phyloP scores from a whole-genome alignment of 2,113 vertebrate species.

The Ciconia stormi region DNA sequence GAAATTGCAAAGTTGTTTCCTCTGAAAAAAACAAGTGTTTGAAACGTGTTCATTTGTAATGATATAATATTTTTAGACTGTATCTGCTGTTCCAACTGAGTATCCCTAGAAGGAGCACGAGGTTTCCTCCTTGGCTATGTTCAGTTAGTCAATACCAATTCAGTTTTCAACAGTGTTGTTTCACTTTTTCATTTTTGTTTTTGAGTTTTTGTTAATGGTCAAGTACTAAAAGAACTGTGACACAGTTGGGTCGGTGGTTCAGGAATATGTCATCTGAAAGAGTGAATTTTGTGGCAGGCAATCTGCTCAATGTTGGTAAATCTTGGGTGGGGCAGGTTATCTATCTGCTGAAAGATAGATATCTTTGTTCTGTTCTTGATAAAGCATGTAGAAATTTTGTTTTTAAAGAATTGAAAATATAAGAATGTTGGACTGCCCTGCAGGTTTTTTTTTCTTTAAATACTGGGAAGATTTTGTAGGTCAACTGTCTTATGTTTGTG shows the following conservation, averaged over 20 bases:
- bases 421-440: neutral
- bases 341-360: neutral
- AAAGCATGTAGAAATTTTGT: neutral
- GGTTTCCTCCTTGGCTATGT: neutral
- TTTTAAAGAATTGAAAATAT: neutral
- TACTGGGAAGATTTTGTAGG: neutral
- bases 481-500: neutral
- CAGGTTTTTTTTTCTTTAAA: neutral
- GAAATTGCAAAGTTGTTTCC: neutral
- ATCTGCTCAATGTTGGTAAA: neutral
- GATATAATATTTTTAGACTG: neutral
- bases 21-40: neutral
- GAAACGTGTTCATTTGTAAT: neutral
- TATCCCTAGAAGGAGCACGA: neutral
- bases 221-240: neutral
- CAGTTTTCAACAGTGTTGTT: neutral
- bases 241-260: neutral
- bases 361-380: neutral
- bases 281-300: neutral
- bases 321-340: neutral
- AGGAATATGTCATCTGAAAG: neutral
- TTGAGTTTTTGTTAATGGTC: neutral
- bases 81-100: neutral
- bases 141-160: neutral
- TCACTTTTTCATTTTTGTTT: neutral